These are phyloP conservation scores for Blera fallax DNA, from an alignment of 2,888 invertebrate species.

Conservation along the genomic window DNA sequence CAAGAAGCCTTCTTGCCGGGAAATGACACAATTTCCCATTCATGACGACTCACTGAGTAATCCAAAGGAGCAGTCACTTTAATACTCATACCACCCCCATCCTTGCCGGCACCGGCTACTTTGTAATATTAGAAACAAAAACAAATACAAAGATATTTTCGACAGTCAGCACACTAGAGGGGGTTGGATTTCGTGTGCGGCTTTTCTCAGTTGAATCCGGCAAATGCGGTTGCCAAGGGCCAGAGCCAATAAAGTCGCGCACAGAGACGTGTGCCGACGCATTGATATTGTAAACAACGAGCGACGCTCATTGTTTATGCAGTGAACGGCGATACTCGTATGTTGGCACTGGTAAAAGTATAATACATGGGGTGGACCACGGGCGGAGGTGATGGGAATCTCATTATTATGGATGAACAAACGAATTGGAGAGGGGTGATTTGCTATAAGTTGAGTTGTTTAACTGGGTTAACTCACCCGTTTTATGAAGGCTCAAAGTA, in stretches of 20 bases:
- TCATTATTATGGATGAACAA: constrained; percentile 46
- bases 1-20: constrained; percentile 7
- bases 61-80: constrained; percentile 63
- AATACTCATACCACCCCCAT: constrained; percentile 19
- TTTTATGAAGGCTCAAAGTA: constrained; percentile 66
- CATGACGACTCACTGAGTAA: constrained; percentile 58
- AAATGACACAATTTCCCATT: constrained; percentile 56
- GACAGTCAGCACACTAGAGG: constrained; percentile 5
- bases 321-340: constrained; percentile 65
- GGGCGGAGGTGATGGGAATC: constrained; percentile 58
- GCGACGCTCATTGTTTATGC: constrained; percentile 61
- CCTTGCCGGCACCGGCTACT: constrained; percentile 35
- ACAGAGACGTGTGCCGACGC: constrained; percentile 55
- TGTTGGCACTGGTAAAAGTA: constrained; percentile 44
- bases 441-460: constrained; percentile 66
- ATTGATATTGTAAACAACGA: constrained; percentile 69
- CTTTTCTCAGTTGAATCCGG: constrained; percentile 39
- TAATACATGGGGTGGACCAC: constrained; percentile 9
- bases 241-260: constrained; percentile 59
- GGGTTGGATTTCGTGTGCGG: constrained; percentile 19
- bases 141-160: constrained; percentile 65
- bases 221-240: constrained; percentile 48
- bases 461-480: constrained; percentile 72
- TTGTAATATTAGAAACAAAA: constrained; percentile 71
- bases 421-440: constrained; percentile 57